Evolutionary conservation across 2,797 vertebrate genomes (phyloP).

Genomic region (Salmo trutta): DNA sequence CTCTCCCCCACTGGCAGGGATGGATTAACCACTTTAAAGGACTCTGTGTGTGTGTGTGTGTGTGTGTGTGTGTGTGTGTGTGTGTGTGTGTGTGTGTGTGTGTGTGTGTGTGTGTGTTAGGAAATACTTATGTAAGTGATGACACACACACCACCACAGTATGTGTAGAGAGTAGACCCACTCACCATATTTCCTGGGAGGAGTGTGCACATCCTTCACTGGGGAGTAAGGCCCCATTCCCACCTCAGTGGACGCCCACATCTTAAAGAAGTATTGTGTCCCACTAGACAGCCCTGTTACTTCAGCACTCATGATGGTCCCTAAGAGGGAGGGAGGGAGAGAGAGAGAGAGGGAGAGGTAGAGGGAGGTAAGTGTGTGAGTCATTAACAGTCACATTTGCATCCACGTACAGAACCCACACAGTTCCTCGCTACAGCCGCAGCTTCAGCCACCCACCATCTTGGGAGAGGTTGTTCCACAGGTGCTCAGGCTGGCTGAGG

Average conservation of each 20-base stretch:
- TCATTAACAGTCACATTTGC: background rate
- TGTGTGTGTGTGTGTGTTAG: background rate
- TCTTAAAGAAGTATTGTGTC: constrained; percentile 92
- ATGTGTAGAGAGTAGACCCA: constrained; percentile 1
- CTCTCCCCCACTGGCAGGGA: constrained; percentile 20
- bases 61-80: background rate
- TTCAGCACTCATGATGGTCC: constrained; percentile 86
- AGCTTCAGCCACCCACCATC: constrained; percentile 78
- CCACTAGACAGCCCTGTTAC: constrained; percentile 87
- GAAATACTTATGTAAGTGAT: background rate
- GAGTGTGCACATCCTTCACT: constrained; percentile 86
- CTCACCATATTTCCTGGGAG: constrained; percentile 76
- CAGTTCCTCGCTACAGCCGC: background rate
- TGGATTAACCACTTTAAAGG: constrained; percentile 23
- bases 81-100: background rate
- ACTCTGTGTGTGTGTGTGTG: background rate
- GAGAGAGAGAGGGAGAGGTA: constrained; percentile 12
- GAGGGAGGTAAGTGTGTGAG: background rate
- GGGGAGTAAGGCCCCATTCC: constrained; percentile 89
- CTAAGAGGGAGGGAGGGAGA: constrained; percentile 64
- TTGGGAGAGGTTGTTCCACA: constrained; percentile 88
- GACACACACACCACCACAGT: no score
- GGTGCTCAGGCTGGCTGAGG: constrained; percentile 83
- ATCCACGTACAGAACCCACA: background rate
- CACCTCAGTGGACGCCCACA: constrained; percentile 89